Conservation (phyloP, 2,797 vertebrate genomes). For the Coregonus suidteri region DNA sequence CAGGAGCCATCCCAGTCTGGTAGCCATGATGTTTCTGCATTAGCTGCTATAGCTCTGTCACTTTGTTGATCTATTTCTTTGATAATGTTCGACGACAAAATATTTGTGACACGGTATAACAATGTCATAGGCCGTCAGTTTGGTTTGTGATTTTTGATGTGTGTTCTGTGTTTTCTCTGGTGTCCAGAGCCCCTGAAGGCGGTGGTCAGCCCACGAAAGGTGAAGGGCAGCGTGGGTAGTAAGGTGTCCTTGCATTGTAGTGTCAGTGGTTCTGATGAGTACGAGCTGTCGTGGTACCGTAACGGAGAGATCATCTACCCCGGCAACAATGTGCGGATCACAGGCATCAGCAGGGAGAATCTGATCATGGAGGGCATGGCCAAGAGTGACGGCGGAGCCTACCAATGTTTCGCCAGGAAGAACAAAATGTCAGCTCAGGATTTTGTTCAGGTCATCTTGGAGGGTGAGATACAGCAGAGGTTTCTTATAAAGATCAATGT, state of each 20-base stretch:
- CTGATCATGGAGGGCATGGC: constrained; percentile 98
- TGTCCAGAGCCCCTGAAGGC: constrained; percentile 90
- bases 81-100: neutral
- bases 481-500: neutral
- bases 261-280: constrained; percentile 90
- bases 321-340: constrained; percentile 90
- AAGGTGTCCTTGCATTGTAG: constrained; percentile 97
- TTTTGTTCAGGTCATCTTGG: constrained; percentile 94
- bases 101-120: neutral
- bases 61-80: neutral
- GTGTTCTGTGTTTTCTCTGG: constrained; percentile 12
- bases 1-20: neutral
- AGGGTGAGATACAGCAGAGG: constrained; percentile 79
- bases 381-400: constrained; percentile 95
- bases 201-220: constrained; percentile 91
- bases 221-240: constrained; percentile 96
- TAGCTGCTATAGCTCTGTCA: neutral
- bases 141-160: constrained; percentile 16
- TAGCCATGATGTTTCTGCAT: neutral
- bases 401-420: constrained; percentile 95
- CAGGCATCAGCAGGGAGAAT: constrained; percentile 88
- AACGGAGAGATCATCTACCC: constrained; percentile 94
- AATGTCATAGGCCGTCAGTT: neutral
- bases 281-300: constrained; percentile 95
- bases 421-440: constrained; percentile 96